Base-by-base conservation (phyloP, 2,888 invertebrate species). In the Pomacea canaliculata region DNA sequence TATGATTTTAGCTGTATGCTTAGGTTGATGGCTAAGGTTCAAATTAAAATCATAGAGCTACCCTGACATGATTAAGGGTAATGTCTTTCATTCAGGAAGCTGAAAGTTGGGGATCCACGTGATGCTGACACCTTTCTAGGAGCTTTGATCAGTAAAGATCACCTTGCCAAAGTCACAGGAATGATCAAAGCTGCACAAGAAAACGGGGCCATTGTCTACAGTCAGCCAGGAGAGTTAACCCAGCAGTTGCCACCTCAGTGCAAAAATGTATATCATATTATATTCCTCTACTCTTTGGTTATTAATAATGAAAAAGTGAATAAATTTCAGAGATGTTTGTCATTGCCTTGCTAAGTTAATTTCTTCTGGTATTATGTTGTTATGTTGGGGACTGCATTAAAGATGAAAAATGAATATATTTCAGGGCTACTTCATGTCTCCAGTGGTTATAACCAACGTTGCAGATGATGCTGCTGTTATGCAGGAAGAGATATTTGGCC, bases 401-500 rank as follows among this genome's bases (percentile, higher is more conserved):
- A 56, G 51, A 56, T 13, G 16, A 49, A 59, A 49, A 71, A 8
- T 71, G 51, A 10, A 51, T 23, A 16, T 37, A 8, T 59, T 60
- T 18, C 81, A 92, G 91, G 93, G 93, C 19, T 93, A 91, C 83
- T 93, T 90, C 82, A 85, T 92, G 77, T 83, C 87, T 10, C 92
- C 93, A 5, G 91, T 92, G 0, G 89, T 93, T 1, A 88, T 93
- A 16, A 87, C 91, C 1, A 89, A 89, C 49, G 83, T 92, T 5
- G 59, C 83, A 0, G 92, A 92, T 81, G 79, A 85, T 4, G 91
- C 91, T 5, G 83, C 88, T 8, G 89, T 91, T 73, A 92, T 93
- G 91, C 90, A 89, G 73, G 93, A 93, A 80, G 93, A 93, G 83
- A 92, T 93, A 60, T 93, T 93, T 85, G 93, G 93, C 0, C 93